These are phyloP conservation scores for Syrphus vitripennis DNA, from an alignment of 2,888 invertebrate species.

Conservation along the genomic window DNA sequence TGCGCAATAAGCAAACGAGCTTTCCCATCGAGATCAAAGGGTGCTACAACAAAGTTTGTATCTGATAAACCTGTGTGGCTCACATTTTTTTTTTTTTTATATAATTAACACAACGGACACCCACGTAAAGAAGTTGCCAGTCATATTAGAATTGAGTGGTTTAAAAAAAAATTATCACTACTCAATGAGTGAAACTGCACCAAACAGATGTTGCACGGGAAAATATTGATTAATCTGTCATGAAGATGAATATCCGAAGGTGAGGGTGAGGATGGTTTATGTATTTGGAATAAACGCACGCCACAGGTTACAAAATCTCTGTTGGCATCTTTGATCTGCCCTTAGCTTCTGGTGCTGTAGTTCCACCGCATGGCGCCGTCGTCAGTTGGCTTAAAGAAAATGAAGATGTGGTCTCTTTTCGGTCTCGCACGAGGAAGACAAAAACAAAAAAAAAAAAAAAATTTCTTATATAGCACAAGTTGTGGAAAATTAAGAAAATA, in stretches of 20 bases:
- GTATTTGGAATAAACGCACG: constrained; percentile 54
- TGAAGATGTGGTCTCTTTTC: constrained; percentile 48
- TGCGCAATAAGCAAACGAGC: constrained; percentile 40
- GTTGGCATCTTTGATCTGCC: constrained; percentile 63
- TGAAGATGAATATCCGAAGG: constrained; percentile 29
- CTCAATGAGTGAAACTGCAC: constrained; percentile 62
- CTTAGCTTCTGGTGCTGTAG: constrained; percentile 53
- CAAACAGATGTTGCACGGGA: constrained; percentile 22
- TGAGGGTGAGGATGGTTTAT: constrained; percentile 36
- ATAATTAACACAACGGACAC: constrained; percentile 23
- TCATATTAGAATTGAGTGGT: constrained; percentile 60
- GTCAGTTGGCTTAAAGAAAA: constrained; percentile 26
- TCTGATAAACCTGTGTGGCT: constrained; percentile 5
- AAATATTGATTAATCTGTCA: constrained; percentile 65
- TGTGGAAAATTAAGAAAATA: constrained; percentile 71
- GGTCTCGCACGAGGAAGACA: constrained; percentile 22
- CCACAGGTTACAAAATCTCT: constrained; percentile 61
- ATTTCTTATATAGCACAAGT: constrained; percentile 59
- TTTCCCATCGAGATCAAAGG: constrained; percentile 59
- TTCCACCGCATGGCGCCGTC: constrained; percentile 70
- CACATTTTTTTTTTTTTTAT: not conserved
- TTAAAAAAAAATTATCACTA: constrained; percentile 54
- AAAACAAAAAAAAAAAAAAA: not conserved
- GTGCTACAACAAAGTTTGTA: constrained; percentile 53
- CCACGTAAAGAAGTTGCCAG: not conserved